Conservation (phyloP, 35 echinoderm and acorn worm species). For the Apostichopus parvimensis region DNA sequence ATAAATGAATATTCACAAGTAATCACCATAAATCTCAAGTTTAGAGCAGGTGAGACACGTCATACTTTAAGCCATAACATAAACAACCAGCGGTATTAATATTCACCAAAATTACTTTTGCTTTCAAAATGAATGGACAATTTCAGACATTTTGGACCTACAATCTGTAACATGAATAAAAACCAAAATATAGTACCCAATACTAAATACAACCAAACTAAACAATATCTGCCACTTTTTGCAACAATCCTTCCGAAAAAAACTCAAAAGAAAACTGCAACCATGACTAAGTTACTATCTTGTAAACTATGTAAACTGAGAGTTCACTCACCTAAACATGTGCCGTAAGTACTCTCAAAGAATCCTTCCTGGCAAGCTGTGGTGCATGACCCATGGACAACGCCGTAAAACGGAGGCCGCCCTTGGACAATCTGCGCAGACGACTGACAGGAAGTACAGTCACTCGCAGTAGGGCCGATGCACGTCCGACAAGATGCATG, state of each 20-base stretch:
- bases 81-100: too few species aligned
- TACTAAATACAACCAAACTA: too few species aligned
- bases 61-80: too few species aligned
- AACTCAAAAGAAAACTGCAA: background rate
- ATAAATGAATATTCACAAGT: background rate
- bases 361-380: constrained; percentile 69
- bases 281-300: background rate
- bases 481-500: constrained; percentile 83
- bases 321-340: constrained; percentile 79
- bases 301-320: background rate
- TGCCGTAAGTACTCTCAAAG: constrained; percentile 65
- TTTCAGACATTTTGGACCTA: too few species aligned
- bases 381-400: constrained; percentile 67
- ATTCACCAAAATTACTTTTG: too few species aligned
- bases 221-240: background rate
- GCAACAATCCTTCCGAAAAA: background rate
- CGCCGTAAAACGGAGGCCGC: constrained; percentile 68
- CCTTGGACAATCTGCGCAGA: constrained; percentile 72
- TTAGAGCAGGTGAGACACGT: too few species aligned
- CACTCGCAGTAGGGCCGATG: constrained; percentile 53
- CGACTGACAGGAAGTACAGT: constrained; percentile 81
- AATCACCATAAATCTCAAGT: too few species aligned
- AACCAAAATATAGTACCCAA: too few species aligned
- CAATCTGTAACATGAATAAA: too few species aligned
- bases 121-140: too few species aligned